Evolutionary conservation across 2,888 invertebrate species (phyloP).

Genomic region (Agonopterix arenella): DNA sequence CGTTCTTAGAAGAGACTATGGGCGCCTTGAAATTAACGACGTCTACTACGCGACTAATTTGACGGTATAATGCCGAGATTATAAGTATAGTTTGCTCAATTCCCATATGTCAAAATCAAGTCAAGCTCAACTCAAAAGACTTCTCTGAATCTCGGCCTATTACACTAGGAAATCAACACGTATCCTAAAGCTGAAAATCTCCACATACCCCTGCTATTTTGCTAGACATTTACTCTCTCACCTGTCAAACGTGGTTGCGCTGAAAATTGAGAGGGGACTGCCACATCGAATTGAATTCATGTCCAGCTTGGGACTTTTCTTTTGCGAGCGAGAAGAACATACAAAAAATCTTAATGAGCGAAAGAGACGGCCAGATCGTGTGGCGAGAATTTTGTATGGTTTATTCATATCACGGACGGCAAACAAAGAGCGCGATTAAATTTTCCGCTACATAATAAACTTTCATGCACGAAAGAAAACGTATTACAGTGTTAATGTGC

Average conservation of each 20-base stretch:
- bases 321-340: conserved; percentile 32
- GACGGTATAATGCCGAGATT: too few relatives aligned
- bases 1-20: too few relatives aligned
- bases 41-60: too few relatives aligned
- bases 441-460: conserved; percentile 66
- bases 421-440: conserved; percentile 64
- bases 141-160: too few relatives aligned
- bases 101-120: too few relatives aligned
- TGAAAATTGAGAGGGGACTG: conserved; percentile 41
- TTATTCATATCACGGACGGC: conserved; percentile 61
- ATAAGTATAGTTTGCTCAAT: too few relatives aligned
- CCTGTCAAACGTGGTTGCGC: conserved; percentile 41
- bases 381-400: conserved; percentile 39
- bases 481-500: conserved; percentile 21
- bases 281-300: conserved; percentile 41
- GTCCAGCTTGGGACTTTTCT: conserved; percentile 35
- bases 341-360: conserved; percentile 18
- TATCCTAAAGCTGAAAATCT: too few relatives aligned
- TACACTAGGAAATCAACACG: too few relatives aligned
- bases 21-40: too few relatives aligned
- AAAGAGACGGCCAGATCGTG: conserved; percentile 25
- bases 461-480: conserved; percentile 44
- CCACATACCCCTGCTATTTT: too few relatives aligned
- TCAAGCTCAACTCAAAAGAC: too few relatives aligned
- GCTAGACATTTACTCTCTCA: conserved; percentile 5